Percentiles rank a stretch among this genome's conserved stretches.
Evolutionary conservation across 1,140 invertebrate genomes (phyloP).

Genomic region (Drosophila malerkotliana): DNA sequence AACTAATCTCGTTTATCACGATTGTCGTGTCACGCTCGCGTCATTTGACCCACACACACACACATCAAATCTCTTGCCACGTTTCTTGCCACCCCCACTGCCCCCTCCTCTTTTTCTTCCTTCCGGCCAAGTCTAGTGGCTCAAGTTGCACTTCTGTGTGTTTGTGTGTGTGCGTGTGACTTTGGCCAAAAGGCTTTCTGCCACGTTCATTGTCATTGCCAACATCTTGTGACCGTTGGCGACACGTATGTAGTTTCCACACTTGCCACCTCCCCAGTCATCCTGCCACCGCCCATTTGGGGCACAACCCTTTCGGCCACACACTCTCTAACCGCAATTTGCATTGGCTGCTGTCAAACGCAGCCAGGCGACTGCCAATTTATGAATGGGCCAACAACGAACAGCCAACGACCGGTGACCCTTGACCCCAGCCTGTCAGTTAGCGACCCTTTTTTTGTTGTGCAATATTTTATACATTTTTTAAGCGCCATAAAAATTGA

Average conservation of each 20-base stretch:
- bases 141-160: constrained; percentile 9
- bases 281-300: not conserved
- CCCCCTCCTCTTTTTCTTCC: constrained; percentile 29
- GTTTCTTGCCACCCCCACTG: not conserved
- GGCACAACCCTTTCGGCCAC: not conserved
- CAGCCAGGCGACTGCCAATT: constrained; percentile 72
- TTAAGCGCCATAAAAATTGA: constrained; percentile 80
- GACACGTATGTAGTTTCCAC: constrained; percentile 44
- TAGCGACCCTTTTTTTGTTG: constrained; percentile 42
- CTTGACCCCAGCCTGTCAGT: constrained; percentile 5
- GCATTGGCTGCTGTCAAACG: constrained; percentile 74
- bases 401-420: constrained; percentile 44
- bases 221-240: constrained; percentile 71
- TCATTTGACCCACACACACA: constrained; percentile 67
- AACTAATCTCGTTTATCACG: constrained; percentile 71
- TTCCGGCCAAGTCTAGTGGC: too few relatives aligned
- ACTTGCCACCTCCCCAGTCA: not conserved
- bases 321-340: constrained; percentile 63
- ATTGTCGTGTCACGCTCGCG: constrained; percentile 73
- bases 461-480: constrained; percentile 76
- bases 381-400: constrained; percentile 51
- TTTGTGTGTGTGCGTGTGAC: constrained; percentile 28
- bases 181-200: constrained; percentile 28
- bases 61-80: constrained; percentile 11
- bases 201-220: constrained; percentile 79